Evolutionary conservation across 2,888 invertebrate species (phyloP).

Genomic region (Euplagia quadripunctaria): DNA sequence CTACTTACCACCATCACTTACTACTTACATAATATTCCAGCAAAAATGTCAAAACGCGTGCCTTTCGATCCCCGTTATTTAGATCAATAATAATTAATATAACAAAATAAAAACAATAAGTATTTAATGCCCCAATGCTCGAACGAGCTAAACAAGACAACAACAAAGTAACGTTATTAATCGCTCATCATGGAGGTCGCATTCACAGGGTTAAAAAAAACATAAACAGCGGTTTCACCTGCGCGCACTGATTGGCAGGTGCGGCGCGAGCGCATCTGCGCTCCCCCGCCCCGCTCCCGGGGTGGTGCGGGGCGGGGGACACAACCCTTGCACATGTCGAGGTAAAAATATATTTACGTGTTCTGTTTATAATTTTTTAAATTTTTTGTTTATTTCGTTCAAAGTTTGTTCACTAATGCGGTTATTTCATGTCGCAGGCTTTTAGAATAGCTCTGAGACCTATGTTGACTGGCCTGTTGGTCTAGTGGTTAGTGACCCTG

Average conservation of each 20-base stretch:
- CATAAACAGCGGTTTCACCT: constrained; percentile 80
- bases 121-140: constrained; percentile 23
- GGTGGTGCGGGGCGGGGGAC: constrained; percentile 4
- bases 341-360: constrained; percentile 38
- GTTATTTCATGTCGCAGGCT: constrained; percentile 18
- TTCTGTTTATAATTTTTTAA: constrained; percentile 38
- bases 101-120: constrained; percentile 12
- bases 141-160: constrained; percentile 42
- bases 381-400: constrained; percentile 27
- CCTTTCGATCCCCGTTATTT: not conserved
- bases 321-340: constrained; percentile 39
- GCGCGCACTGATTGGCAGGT: constrained; percentile 85
- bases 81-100: not conserved
- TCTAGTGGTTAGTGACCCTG: no score
- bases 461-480: no score
- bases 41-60: not conserved
- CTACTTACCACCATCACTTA: not conserved
- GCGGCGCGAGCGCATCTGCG: constrained; percentile 75
- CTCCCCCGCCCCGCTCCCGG: constrained; percentile 14
- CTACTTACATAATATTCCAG: not conserved
- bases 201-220: constrained; percentile 69
- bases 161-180: constrained; percentile 52
- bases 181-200: constrained; percentile 49
- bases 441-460: not conserved
- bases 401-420: constrained; percentile 39